Evolutionary conservation across 1,140 invertebrate species (phyloP), one percentile per base, ranked within the genome.

Genomic region (Helicoverpa zea): DNA sequence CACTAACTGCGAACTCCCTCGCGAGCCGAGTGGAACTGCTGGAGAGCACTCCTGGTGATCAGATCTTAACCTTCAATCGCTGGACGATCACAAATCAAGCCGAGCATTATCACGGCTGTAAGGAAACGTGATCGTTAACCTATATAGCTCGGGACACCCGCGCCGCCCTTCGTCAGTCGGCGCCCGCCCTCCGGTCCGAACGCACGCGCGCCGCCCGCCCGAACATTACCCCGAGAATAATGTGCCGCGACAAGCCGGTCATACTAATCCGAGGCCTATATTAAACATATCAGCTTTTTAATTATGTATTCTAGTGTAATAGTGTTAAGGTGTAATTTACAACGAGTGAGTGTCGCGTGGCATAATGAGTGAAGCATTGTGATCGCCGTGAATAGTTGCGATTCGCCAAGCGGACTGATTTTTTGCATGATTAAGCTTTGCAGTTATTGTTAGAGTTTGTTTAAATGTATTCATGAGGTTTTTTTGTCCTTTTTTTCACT

Each of bases 61-160:
- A 77, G 49, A 16, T 66, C 11, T 52, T 66, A 77, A 54, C 75
- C 75, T 77, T 77, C 75, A 66, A 49, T 54, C 14, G 59, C 14
- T 43, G 18, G 51, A 75, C 79, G 58, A 58, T 68, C 72, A 75
- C 73, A 81, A 81, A 87, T 75, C 66, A 81, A 73, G 78, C 58
- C 16, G 63, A 58, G 83, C 76, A 83, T 90, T 90, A 90, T 90
- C 90, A 83, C 80, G 63, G 54, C 82, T 43, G 61, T 77, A 72
- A 83, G 83, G 82, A 85, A 85, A 80, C 86, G 84, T 90, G 90
- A 92, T 91, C 91, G 90, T 91, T 92, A 92, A 89, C 89, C 88
- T 88, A 89, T 87, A 85, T 87, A 81, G 64, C 81, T 83, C 64
- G 80, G 56, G 84, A 72, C 84, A 85, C 83, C 83, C 84, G 86